Conservation (phyloP, 1,140 invertebrate genomes). For the Drosophila triauraria region DNA sequence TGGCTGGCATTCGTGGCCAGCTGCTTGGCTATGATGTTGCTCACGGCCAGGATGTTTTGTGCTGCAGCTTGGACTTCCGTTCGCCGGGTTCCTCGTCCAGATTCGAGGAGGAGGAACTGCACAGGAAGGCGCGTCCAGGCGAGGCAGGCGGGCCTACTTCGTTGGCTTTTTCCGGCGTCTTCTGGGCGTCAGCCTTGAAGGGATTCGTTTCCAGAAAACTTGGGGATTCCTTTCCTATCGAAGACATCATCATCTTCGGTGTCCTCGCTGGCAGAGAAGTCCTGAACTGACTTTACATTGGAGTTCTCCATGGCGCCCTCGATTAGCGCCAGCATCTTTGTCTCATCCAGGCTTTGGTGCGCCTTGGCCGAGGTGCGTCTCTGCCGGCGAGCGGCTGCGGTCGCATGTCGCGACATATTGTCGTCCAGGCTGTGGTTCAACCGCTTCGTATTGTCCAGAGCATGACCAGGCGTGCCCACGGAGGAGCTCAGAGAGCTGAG, state of each 20-base stretch:
- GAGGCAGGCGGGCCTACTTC: conserved; percentile 1
- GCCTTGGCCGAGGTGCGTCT: conserved; percentile 65
- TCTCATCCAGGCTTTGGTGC: conserved; percentile 89
- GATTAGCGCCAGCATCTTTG: conserved; percentile 82
- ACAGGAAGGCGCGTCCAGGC: conserved; percentile 51
- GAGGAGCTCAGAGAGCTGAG: conserved; percentile 77
- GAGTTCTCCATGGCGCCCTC: conserved; percentile 53
- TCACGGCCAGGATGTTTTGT: conserved; percentile 77
- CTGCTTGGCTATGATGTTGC: conserved; percentile 83
- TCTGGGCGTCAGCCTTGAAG: conserved; percentile 71
- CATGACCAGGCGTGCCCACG: conserved; percentile 34
- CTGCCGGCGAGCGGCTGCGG: conserved; percentile 46
- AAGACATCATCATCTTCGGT: conserved; percentile 76
- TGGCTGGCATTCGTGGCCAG: conserved; percentile 69
- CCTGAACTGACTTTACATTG: conserved; percentile 35
- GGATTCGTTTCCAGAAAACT: conserved; percentile 80
- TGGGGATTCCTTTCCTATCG: conserved; percentile 57
- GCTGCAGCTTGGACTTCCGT: conserved; percentile 47
- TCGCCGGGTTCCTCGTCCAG: conserved; percentile 37
- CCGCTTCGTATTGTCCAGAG: conserved; percentile 85
- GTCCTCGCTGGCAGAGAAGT: conserved; percentile 54
- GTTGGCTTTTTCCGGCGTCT: conserved; percentile 24
- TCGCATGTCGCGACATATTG: conserved; percentile 86
- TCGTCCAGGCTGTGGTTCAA: conserved; percentile 90
- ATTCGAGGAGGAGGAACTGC: conserved; percentile 57